Base-by-base conservation (phyloP, 2,888 invertebrate genomes). In the Notodonta dromedarius region DNA sequence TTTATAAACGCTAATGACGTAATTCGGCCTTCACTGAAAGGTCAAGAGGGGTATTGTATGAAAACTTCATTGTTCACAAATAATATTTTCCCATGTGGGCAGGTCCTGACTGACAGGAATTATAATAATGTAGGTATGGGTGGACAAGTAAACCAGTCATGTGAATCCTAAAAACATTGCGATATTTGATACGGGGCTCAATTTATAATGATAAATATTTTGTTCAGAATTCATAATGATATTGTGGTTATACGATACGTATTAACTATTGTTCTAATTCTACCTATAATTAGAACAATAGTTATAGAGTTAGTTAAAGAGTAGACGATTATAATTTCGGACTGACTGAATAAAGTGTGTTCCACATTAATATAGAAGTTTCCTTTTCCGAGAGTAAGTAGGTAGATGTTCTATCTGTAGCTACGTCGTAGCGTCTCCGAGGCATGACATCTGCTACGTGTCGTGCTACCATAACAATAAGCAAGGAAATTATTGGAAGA, bases 361-460 rank as follows among this genome's bases (percentile, higher is more conserved):
- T 32, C 16, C 13, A 32, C 4, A 5, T 4, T 52, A 32, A 52
- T 32, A 52, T 13, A 12, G 7, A 52, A 51, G 16, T 24, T 24
- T 24, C 6, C 5, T 52, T 52, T 52, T 32, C 14, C 32, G 4
- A 4, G 32, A 52, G 42, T 11, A n/a, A 5, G 46, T 16, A 50
- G 24, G 24, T 24, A 24, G 1, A 24, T 24, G 24, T 24, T 24
- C 3, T 50, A 50, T 50, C 48, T 62, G 59, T 57, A 42, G 59
- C 76, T 71, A 70, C 74, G 69, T 32, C 67, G 71, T 69, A 73
- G 69, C 69, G 60, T 60, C 13, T 54, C 5, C 51, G 56, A 60
- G 52, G 67, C 60, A 65, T 74, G 76, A 76, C 77, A 74, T 69
- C 68, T 63, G 66, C 74, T 77, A 77, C 77, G 72, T 74, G 74